These are phyloP conservation scores for Sitta carolinensis DNA, from an alignment of 2,797 vertebrate genomes.

Conservation along the genomic window DNA sequence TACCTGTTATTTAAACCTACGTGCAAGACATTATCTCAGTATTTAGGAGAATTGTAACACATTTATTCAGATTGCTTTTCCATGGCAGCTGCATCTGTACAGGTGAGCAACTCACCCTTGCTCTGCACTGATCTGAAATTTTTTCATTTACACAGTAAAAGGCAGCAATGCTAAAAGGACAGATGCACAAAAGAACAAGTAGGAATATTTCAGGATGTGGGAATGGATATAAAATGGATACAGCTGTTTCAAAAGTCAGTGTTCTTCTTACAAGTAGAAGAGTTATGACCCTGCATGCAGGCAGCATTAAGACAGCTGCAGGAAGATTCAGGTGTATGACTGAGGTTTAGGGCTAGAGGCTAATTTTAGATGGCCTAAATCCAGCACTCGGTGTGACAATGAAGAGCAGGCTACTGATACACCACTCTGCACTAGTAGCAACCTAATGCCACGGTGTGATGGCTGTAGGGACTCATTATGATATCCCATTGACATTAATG, in stretches of 20 bases:
- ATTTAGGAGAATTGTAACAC: neutral
- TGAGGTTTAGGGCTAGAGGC: neutral
- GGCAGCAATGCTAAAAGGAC: neutral
- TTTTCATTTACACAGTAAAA: neutral
- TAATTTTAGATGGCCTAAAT: constrained; percentile 41
- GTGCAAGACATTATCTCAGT: neutral
- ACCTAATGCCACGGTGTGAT: neutral
- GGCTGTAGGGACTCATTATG: neutral
- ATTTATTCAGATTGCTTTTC: neutral
- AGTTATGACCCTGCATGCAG: neutral
- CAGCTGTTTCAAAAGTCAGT: neutral
- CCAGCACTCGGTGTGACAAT: neutral
- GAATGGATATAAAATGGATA: neutral
- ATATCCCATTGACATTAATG: neutral
- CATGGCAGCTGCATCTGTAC: neutral
- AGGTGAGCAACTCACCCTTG: neutral
- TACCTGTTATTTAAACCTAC: constrained; percentile 31
- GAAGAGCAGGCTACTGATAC: neutral
- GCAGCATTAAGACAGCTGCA: neutral
- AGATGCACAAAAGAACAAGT: neutral
- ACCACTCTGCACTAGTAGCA: fast-evolving
- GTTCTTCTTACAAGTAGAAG: neutral
- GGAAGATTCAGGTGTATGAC: neutral
- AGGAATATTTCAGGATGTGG: neutral
- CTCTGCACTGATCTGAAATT: neutral